Evolutionary conservation across 2,113 vertebrate species (phyloP), one percentile per base, ranked within the genome.

Genomic region (Notarius quadriscutis): DNA sequence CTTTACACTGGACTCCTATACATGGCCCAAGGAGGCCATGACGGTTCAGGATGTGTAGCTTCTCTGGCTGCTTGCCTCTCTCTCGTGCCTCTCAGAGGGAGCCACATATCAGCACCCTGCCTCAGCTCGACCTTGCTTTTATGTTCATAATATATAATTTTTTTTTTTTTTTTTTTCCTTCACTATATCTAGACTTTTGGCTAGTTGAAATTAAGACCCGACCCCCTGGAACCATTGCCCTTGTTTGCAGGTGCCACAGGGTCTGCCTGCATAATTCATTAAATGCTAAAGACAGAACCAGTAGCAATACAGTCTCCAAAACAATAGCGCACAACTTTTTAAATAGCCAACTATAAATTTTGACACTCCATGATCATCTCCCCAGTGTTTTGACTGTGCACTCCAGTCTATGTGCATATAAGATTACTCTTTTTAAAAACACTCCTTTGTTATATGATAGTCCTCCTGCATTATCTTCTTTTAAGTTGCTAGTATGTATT

Each of bases 21-120:
- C 30, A 55, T 99, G 98, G 98, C 98, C 98, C 0, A 83, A 95
- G 0, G 88, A 95, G 4, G 97, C 97, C 91, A 97, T 97, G 96
- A 92, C 93, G 0, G 95, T 96, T 60, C 98, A 99, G 93, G 93
- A 95, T 5, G 93, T 99, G n/a, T 99, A 95, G 95, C 82, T 79
- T 17, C 12, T 85, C 65, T 22, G n/a, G 11, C 77, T 65, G 11
- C n/a, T 22, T n/a, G 9, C 55, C 4, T 6, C 82, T 71, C 20
- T n/a, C 9, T 65, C 18, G 27, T 60, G 41, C 63, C 63, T 72
- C 12, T 75, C 10, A 5, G 62, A 34, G 48, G 83, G 81, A 88
- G 86, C 57, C 17, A 2, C 78, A 34, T 74, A 81, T 65, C 87
- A 62, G 55, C 57, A 78, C 80, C 57, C 86, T 84, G 79, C 75